Conservation (phyloP, 2,888 invertebrate species). For the Poecilobothrus nobilitatus region DNA sequence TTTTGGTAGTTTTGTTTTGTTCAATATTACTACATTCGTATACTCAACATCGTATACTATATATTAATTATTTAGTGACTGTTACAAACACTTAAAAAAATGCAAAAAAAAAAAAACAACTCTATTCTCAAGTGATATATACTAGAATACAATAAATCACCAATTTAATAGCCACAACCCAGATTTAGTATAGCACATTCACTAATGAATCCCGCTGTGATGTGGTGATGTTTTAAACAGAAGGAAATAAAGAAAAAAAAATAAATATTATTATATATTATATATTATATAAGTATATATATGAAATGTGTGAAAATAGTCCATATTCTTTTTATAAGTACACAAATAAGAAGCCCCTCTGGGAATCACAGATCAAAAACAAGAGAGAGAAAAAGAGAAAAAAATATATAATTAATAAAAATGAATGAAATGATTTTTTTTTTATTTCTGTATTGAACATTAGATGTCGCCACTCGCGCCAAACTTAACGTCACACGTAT, state of each 20-base stretch:
- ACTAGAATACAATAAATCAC: not conserved
- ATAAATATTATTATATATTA: too few relatives aligned
- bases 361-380: not conserved
- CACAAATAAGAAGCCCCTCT: not conserved
- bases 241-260: too few relatives aligned
- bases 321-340: not conserved
- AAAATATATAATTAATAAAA: not conserved
- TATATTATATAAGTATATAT: too few relatives aligned
- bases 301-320: not conserved
- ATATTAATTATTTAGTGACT: too few relatives aligned
- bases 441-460: not conserved
- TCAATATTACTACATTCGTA: too few relatives aligned
- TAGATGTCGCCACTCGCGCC: not conserved
- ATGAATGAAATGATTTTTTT: not conserved
- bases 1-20: too few relatives aligned
- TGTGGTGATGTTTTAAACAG: not conserved
- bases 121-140: too few relatives aligned
- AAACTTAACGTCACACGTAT: not conserved
- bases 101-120: too few relatives aligned
- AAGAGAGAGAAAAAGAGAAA: not conserved
- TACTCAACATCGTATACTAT: too few relatives aligned
- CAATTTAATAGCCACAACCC: not conserved
- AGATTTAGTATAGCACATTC: not conserved
- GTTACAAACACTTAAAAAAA: too few relatives aligned
- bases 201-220: constrained; percentile 3